Evolutionary conservation across 2,113 vertebrate genomes (phyloP), one percentile per base, ranked within the genome.

Genomic region (Arvicanthis niloticus): DNA sequence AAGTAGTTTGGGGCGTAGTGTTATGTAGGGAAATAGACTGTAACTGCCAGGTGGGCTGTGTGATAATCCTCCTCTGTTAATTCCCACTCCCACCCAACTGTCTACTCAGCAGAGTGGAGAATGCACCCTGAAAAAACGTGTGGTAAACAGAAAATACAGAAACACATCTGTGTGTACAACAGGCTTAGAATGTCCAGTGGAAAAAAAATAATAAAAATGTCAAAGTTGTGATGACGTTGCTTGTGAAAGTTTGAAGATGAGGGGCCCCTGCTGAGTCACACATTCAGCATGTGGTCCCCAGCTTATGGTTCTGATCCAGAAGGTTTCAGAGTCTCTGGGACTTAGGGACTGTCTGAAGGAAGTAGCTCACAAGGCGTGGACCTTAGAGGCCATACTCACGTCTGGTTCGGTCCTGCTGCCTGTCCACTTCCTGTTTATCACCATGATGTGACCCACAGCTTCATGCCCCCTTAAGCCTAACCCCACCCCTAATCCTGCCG

Each of bases 41-140:
- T 29, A 58, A 73, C 89, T 48, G 42, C 16, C 17, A n/a, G 1
- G 26, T n/a, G 42, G 88, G 17, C 6, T 42, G 4, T 5, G 0
- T 26, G 21, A 13, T 37, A 40, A 86, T 2, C 26, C 10, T 2
- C 26, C 10, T 29, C 7, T 5, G 2, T 3, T 53, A 37, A 45
- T 6, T 22, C 19, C 37, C 17, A 3, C 7, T 7, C 73, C 1
- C 10, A 8, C 11, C 45, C 31, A 8, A 6, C 2, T 0, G 5
- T 0, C 9, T 3, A 42, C 10, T 68, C 19, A 11, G 53, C 2
- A 19, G 9, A 6, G 65, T 0, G 24, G 3, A 37, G 13, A 73
- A 8, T 3, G 9, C 11, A 31, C 4, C 0, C 42, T 29, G 19
- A 31, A 22, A 16, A 62, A 85, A 48, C 1, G 1, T 0, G 1